These are phyloP conservation scores for Cyprinus carpio DNA, from an alignment of 2,113 vertebrate genomes.

Conservation along the genomic window DNA sequence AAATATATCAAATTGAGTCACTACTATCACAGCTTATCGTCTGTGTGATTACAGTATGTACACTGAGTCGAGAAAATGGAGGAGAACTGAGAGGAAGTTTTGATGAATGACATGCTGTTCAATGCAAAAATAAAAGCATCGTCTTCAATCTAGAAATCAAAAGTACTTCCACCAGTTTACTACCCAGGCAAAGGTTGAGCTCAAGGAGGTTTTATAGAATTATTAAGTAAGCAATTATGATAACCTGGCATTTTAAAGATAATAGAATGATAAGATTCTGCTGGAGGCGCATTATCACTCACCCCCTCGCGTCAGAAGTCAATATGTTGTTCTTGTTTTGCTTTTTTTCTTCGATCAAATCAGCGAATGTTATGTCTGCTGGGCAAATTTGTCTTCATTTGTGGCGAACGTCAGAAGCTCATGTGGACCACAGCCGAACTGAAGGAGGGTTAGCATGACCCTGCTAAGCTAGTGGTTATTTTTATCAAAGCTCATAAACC, in stretches of 20 bases:
- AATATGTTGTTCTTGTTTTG: slow-evolving; percentile 58
- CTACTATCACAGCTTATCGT: slow-evolving; percentile 29
- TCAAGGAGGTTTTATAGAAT: slow-evolving; percentile 76
- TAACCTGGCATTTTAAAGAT: slow-evolving; percentile 79
- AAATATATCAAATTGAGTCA: slow-evolving; percentile 12
- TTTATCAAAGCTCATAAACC: slow-evolving; percentile 98
- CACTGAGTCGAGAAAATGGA: neutral
- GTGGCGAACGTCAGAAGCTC: slow-evolving; percentile 28
- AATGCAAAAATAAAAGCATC: slow-evolving; percentile 5
- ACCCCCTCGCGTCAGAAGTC: slow-evolving; percentile 60
- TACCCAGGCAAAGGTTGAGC: slow-evolving; percentile 70
- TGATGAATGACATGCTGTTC: neutral
- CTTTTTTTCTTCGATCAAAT: neutral
- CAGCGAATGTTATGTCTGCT: slow-evolving; percentile 34
- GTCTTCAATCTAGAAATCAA: slow-evolving; percentile 66
- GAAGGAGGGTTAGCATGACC: slow-evolving; percentile 76
- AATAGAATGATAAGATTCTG: slow-evolving; percentile 79
- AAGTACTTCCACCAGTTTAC: slow-evolving; percentile 73
- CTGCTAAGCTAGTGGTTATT: slow-evolving; percentile 77
- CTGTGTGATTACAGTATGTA: slow-evolving; percentile 8
- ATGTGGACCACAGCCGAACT: slow-evolving; percentile 14
- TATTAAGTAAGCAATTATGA: slow-evolving; percentile 89
- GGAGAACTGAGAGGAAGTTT: slow-evolving; percentile 18
- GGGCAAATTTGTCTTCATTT: slow-evolving; percentile 52
- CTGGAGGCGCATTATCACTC: slow-evolving; percentile 59